Evolutionary conservation across 2,888 invertebrate genomes (phyloP).

Genomic region (Pristionchus entomophagus): DNA sequence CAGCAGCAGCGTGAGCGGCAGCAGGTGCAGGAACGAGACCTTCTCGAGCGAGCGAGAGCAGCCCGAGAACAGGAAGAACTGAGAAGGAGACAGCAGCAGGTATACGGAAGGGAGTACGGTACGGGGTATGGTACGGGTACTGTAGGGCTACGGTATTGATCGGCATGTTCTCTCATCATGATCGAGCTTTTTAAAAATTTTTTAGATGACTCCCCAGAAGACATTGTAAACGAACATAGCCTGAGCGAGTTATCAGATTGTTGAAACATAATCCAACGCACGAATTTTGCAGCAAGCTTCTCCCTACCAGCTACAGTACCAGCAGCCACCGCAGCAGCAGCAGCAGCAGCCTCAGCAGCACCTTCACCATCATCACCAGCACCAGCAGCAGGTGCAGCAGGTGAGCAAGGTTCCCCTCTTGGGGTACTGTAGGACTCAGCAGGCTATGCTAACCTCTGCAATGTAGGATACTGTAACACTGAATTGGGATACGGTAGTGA

Average conservation of each 20-base stretch:
- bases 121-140: too few species aligned
- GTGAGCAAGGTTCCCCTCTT: neutral
- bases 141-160: neutral
- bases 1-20: conserved; percentile 47
- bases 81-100: conserved; percentile 61
- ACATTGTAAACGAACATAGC: too few species aligned
- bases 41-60: conserved; percentile 63
- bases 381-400: conserved; percentile 51
- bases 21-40: conserved; percentile 51
- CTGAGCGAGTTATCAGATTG: too few species aligned
- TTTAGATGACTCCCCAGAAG: neutral
- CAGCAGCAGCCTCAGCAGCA: conserved; percentile 48
- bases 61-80: conserved; percentile 63
- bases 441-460: too few species aligned
- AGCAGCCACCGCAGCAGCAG: neutral
- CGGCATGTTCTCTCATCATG: neutral
- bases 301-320: conserved; percentile 62
- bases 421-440: neutral
- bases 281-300: conserved; percentile 55
- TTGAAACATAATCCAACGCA: neutral
- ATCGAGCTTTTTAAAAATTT: neutral
- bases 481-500: neutral
- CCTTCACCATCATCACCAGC: conserved; percentile 52
- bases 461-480: neutral
- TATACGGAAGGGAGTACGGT: too few species aligned